Conservation (phyloP, 2,113 vertebrate genomes). For the Scytalopus superciliaris region DNA sequence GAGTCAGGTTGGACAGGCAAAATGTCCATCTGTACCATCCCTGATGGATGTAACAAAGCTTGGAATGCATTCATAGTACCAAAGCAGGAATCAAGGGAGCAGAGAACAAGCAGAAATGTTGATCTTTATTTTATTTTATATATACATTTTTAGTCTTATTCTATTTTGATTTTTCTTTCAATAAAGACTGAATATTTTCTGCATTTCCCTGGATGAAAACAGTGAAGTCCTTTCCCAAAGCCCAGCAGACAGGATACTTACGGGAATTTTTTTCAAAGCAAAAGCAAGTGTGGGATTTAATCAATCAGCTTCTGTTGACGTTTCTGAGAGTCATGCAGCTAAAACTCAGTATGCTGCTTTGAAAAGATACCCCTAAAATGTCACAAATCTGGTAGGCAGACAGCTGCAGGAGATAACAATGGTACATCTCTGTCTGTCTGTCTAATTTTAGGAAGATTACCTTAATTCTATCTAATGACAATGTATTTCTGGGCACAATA, state of each 20-base stretch:
- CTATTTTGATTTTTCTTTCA: neutral
- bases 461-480: neutral
- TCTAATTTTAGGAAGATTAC: constrained; percentile 24
- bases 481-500: neutral
- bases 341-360: constrained; percentile 11
- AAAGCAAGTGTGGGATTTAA: neutral
- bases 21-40: constrained; percentile 67
- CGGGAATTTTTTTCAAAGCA: neutral
- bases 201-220: neutral
- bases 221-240: neutral
- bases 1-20: constrained; percentile 70
- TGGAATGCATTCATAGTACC: constrained; percentile 46
- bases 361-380: constrained; percentile 24
- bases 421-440: neutral
- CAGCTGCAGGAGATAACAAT: neutral
- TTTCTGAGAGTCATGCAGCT: constrained; percentile 12
- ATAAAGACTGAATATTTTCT: neutral
- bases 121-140: neutral
- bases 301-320: neutral
- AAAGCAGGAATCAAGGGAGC: constrained; percentile 5
- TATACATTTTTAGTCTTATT: neutral
- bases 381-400: constrained; percentile 6
- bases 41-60: constrained; percentile 55
- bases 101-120: neutral
- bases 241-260: neutral